These are phyloP conservation scores for Megalurothrips usitatus DNA, from an alignment of 2,888 invertebrate genomes.

Conservation along the genomic window DNA sequence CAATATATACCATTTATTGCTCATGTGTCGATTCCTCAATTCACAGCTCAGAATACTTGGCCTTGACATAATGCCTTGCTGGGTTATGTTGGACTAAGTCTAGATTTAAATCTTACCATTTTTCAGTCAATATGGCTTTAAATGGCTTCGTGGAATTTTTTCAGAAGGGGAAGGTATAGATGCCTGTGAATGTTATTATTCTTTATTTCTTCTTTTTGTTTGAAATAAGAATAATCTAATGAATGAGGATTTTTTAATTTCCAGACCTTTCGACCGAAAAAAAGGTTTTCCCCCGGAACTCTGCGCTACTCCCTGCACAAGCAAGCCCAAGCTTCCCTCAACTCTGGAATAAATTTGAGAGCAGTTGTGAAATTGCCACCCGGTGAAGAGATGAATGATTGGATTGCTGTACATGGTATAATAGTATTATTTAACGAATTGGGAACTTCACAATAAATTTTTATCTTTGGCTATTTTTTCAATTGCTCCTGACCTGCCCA, in stretches of 20 bases:
- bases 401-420: constrained; percentile 87
- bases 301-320: constrained; percentile 81
- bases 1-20: too few species aligned
- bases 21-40: too few species aligned
- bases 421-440: neutral
- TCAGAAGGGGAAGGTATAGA: constrained; percentile 67
- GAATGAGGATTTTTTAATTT: constrained; percentile 38
- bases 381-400: constrained; percentile 81
- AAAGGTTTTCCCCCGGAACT: constrained; percentile 81
- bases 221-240: constrained; percentile 11
- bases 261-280: constrained; percentile 86
- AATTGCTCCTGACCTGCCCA: neutral
- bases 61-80: neutral
- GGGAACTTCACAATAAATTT: neutral
- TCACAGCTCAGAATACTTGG: neutral
- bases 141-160: constrained; percentile 71
- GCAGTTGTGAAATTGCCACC: constrained; percentile 75
- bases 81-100: neutral
- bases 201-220: constrained; percentile 30
- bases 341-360: constrained; percentile 81
- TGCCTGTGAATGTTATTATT: constrained; percentile 6
- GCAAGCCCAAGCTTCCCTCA: constrained; percentile 84
- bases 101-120: neutral
- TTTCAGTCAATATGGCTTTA: constrained; percentile 53
- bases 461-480: neutral